These are phyloP conservation scores for Zoroaster sp. DNA, from an alignment of 53 echinoderm and acorn worm genomes.

Conservation along the genomic window DNA sequence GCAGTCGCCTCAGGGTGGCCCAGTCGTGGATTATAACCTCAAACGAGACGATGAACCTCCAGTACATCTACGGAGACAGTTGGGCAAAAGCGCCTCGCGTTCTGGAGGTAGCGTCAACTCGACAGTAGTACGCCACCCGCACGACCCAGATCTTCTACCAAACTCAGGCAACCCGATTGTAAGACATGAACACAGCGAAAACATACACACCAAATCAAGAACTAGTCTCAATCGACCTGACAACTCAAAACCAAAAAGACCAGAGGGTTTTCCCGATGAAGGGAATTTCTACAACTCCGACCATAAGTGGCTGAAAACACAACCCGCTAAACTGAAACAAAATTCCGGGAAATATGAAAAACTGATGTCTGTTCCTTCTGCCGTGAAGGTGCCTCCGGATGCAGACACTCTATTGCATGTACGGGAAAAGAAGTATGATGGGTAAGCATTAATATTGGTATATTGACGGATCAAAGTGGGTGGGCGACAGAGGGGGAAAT, in stretches of 20 bases:
- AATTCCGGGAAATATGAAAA: slow-evolving; percentile 68
- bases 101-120: slow-evolving; percentile 43
- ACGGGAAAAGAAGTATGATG: slow-evolving; percentile 3
- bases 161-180: not conserved
- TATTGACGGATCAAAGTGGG: too few relatives aligned
- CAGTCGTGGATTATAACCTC: not conserved
- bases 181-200: not conserved
- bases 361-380: slow-evolving; percentile 36
- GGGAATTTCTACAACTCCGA: slow-evolving; percentile 64
- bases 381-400: slow-evolving; percentile 23
- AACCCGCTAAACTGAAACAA: slow-evolving; percentile 44
- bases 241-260: not conserved
- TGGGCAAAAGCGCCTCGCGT: slow-evolving; percentile 66
- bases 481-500: too few relatives aligned
- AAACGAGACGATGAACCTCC: slow-evolving; percentile 1
- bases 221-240: not conserved
- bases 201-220: not conserved
- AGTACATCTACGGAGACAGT: slow-evolving; percentile 51
- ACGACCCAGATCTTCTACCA: slow-evolving; percentile 10
- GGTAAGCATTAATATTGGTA: slow-evolving; percentile 33
- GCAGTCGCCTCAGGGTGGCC: slow-evolving; percentile 12
- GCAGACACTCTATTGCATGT: slow-evolving; percentile 11
- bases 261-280: slow-evolving; percentile 68
- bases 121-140: slow-evolving; percentile 17
- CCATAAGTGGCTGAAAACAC: slow-evolving; percentile 28